phyloP scores from a whole-genome alignment of 2,797 vertebrate genomes.

The Moxostoma hubbsi region DNA sequence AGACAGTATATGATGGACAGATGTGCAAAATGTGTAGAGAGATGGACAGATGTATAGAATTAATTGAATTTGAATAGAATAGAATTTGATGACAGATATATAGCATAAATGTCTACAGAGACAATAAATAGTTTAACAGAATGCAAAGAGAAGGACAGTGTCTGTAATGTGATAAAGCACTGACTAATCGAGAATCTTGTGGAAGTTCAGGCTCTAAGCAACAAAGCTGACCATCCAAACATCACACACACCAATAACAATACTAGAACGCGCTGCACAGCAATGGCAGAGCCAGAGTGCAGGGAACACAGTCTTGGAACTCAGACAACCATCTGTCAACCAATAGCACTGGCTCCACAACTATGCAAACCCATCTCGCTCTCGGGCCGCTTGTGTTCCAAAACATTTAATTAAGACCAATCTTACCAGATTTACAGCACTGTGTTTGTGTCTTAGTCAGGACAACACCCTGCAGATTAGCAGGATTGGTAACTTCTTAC shows the following conservation, averaged over 20 bases:
- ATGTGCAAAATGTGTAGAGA: background rate
- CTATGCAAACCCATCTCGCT: slow-evolving; percentile 50
- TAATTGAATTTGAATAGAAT: too few relatives aligned
- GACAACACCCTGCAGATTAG: slow-evolving; percentile 62
- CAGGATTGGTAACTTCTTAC: slow-evolving; percentile 60
- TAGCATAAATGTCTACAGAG: too few relatives aligned
- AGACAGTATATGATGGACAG: too few relatives aligned
- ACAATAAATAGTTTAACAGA: background rate
- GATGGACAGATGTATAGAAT: background rate
- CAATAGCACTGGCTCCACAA: slow-evolving; percentile 57
- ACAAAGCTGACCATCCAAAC: slow-evolving; percentile 9
- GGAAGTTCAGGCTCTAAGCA: slow-evolving; percentile 1
- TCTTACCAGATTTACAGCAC: slow-evolving; percentile 62
- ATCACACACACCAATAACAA: background rate
- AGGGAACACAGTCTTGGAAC: slow-evolving; percentile 59
- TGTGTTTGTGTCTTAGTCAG: slow-evolving; percentile 62
- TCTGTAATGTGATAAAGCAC: slow-evolving; percentile 23
- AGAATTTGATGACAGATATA: too few relatives aligned
- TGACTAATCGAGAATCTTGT: background rate
- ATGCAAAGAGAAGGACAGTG: background rate
- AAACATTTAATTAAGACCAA: slow-evolving; percentile 65
- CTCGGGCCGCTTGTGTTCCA: slow-evolving; percentile 59
- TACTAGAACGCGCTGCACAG: background rate
- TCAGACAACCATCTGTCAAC: slow-evolving; percentile 53
- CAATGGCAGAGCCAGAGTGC: slow-evolving; percentile 41